Base-by-base conservation (phyloP, 64 coral and sea anemone species). In the Montipora sp. region DNA sequence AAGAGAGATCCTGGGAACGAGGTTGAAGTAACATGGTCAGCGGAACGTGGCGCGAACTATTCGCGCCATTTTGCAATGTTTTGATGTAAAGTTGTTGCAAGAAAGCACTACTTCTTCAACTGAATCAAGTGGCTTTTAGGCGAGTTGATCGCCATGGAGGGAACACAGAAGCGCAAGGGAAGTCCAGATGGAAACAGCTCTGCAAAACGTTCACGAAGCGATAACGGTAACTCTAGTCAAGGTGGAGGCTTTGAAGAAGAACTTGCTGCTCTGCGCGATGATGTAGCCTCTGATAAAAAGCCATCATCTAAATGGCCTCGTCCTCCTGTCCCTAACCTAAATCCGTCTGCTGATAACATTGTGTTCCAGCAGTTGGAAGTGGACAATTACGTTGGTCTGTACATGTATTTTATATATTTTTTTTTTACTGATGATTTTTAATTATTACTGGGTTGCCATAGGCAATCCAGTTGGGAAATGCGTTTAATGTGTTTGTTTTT, bases 321-420 rank as follows among this genome's bases (percentile, higher is more conserved):
- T 80, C 96, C 96, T 12, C 76, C 94, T 57, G 86, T 93, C 19
- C 77, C 91, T 61, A n/a, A 51, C 18, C 55, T 98, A 22, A 65
- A 95, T 68, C 83, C 91, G 44, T 84, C 90, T 45, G 83, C 69
- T 9, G 96, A 98, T 77, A 27, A 72, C 13, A 89, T 98, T 24
- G 77, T 90, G 71, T 98, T 98, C 80, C 96, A 98, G 81, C 96
- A 98, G 73, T 89, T 98, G 44, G 96, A 98, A 59, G 91, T 98
- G 36, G 96, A 98, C 46, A 90, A 98, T 65, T 98, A 98, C 53
- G 93, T 98, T 53, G 96, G 96, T 98, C 66, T 93, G 95, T 85
- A 70, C 59, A 48, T 71, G 0, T 12, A 8, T 57, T 57, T 57
- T 57, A 5, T 57, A 5, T 27, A n/a, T 1, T 27, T 27, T 27